Evolutionary conservation across 1,140 invertebrate species (phyloP).

Genomic region (Lucilia sericata): DNA sequence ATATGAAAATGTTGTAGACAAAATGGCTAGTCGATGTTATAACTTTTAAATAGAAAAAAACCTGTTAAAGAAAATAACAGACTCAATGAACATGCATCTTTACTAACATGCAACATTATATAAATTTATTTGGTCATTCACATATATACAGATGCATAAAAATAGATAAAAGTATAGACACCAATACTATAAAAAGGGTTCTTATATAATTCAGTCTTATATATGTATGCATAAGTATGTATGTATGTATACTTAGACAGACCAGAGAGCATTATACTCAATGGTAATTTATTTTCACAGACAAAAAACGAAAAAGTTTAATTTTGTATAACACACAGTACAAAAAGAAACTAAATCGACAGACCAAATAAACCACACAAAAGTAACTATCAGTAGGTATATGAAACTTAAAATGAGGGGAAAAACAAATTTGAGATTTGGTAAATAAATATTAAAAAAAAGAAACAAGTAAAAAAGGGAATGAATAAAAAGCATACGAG

Average conservation of each 20-base stretch:
- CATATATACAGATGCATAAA: neutral
- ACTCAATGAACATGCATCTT: slow-evolving; percentile 2
- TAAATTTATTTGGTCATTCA: neutral
- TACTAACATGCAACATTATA: neutral
- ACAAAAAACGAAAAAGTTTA: slow-evolving; percentile 13
- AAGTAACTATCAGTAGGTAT: neutral
- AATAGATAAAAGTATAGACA: no score
- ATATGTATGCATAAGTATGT: neutral
- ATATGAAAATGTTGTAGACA: neutral
- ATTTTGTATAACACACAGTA: neutral
- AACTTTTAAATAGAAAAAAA: neutral
- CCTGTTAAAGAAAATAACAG: neutral
- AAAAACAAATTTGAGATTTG: slow-evolving; percentile 4
- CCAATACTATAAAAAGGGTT: neutral
- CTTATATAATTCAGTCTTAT: neutral
- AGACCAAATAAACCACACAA: slow-evolving; percentile 8
- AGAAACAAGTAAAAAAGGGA: neutral
- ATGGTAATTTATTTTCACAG: slow-evolving; percentile 34
- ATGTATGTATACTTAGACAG: neutral
- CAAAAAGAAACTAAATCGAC: neutral
- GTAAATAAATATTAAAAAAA: slow-evolving; percentile 7
- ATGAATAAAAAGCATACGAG: neutral
- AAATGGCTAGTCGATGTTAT: slow-evolving; percentile 10
- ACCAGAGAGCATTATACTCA: slow-evolving; percentile 12
- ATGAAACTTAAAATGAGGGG: neutral